These are phyloP conservation scores for Solenopsis fugax DNA, from an alignment of 1,140 invertebrate species.

Conservation along the genomic window DNA sequence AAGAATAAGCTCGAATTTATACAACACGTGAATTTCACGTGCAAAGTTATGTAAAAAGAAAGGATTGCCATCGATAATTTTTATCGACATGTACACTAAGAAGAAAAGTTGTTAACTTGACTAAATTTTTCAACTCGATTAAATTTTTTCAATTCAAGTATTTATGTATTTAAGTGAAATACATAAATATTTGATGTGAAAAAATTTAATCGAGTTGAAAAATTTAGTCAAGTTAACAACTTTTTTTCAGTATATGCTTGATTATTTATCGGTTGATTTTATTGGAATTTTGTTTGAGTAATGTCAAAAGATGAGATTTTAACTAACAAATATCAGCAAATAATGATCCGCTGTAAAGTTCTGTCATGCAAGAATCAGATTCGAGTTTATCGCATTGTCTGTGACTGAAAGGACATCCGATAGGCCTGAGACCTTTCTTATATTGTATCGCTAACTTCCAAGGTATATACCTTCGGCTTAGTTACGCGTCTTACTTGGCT, in stretches of 20 bases:
- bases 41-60: not conserved
- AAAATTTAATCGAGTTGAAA: too few species aligned
- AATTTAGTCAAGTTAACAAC: too few species aligned
- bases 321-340: not conserved
- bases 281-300: not conserved
- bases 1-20: not conserved
- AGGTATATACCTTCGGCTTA: slow-evolving; percentile 2
- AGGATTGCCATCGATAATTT: not conserved
- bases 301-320: not conserved
- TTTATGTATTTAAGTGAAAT: too few species aligned
- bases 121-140: too few species aligned
- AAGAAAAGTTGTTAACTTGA: too few species aligned
- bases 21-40: not conserved
- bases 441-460: slow-evolving; percentile 8
- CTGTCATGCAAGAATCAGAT: not conserved
- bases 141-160: too few species aligned
- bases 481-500: not conserved
- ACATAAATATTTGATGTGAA: too few species aligned
- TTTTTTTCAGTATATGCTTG: not conserved
- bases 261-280: not conserved
- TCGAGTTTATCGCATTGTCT: not conserved
- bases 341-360: not conserved
- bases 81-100: not conserved
- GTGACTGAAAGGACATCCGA: not conserved
- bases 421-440: not conserved